These are phyloP conservation scores for Pseudorhombus dupliciocellatus DNA, from an alignment of 2,113 vertebrate species.

Conservation along the genomic window DNA sequence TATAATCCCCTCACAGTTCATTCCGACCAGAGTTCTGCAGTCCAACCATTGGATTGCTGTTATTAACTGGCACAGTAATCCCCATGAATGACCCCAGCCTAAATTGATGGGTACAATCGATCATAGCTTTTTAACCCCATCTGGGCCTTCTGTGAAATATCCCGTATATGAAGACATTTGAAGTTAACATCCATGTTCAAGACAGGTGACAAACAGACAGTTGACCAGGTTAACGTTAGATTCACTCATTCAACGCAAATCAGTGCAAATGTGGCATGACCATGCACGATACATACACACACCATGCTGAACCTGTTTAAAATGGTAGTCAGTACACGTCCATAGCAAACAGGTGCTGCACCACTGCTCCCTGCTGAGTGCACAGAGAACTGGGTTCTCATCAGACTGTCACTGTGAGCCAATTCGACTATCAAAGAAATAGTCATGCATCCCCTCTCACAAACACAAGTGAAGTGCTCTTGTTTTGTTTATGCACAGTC, in stretches of 20 bases:
- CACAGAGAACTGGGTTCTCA: conserved; percentile 25
- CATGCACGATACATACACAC: background rate
- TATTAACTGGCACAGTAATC: background rate
- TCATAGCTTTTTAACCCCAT: background rate
- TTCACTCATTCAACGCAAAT: conserved; percentile 37
- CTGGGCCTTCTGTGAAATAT: background rate
- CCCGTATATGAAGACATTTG: conserved; percentile 1
- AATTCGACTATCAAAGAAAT: conserved; percentile 26
- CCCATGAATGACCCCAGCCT: background rate
- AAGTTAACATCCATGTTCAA: conserved; percentile 1
- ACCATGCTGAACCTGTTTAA: conserved; percentile 20
- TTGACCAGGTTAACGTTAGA: background rate
- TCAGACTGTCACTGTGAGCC: conserved; percentile 31
- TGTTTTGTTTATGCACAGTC: background rate
- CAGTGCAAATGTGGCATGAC: conserved; percentile 18
- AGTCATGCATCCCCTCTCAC: conserved; percentile 28
- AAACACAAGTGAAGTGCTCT: conserved; percentile 9
- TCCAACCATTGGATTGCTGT: conserved; percentile 10
- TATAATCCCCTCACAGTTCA: background rate
- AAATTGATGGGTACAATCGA: background rate
- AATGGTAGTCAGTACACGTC: conserved; percentile 17
- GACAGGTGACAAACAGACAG: conserved; percentile 3
- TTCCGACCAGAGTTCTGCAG: conserved; percentile 1
- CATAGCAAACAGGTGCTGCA: conserved; percentile 42
- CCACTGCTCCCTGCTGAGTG: conserved; percentile 23